Conservation (phyloP, 2,113 vertebrate genomes). For the Aplodontia rufa region DNA sequence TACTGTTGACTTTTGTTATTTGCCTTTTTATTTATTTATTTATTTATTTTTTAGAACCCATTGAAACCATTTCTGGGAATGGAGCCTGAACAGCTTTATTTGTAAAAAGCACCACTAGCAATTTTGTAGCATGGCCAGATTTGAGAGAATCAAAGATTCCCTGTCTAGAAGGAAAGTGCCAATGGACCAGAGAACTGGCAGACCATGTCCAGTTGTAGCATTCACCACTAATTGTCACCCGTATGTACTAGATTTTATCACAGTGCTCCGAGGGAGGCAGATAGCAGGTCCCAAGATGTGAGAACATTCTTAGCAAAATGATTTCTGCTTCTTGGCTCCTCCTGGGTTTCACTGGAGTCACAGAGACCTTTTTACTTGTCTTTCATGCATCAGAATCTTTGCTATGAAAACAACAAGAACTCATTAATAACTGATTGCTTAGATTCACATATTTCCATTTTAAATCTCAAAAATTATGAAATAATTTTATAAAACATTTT, state of each 20-base stretch:
- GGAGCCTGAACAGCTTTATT: background rate
- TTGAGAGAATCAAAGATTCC: background rate
- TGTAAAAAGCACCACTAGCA: background rate
- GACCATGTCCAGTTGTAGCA: background rate
- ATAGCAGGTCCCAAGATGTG: background rate
- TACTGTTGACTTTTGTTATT: background rate
- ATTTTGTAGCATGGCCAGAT: background rate
- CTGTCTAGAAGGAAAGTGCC: background rate
- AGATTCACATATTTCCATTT: background rate
- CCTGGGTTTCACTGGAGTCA: background rate
- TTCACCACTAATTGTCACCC: background rate
- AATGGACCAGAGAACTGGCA: background rate
- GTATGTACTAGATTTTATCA: background rate
- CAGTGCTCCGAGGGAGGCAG: background rate
- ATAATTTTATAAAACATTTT: conserved; percentile 1
- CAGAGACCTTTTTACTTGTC: background rate
- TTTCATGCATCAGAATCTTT: background rate
- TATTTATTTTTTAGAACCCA: background rate
- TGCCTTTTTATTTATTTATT: background rate
- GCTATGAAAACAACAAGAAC: background rate
- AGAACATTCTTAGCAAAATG: background rate
- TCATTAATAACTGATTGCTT: background rate
- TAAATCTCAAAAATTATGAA: conserved; percentile 33
- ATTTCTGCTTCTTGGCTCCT: background rate
- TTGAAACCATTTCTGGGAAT: conserved; percentile 25